These are phyloP conservation scores for Salvelinus alpinus DNA, from an alignment of 2,113 vertebrate species.

Conservation along the genomic window DNA sequence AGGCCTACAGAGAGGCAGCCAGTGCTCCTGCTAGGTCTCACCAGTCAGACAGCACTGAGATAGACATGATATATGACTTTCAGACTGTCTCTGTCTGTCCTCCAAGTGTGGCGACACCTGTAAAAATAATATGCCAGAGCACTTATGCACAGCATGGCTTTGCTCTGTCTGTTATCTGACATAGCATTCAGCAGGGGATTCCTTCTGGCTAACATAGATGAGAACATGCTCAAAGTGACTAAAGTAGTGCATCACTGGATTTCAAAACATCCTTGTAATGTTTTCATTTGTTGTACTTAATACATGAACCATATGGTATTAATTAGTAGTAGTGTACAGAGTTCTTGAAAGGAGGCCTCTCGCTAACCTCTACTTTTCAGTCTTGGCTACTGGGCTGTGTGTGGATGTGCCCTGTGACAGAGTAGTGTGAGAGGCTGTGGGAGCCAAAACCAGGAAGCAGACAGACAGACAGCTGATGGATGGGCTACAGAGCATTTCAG, in stretches of 20 bases:
- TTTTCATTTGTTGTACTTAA: too few species aligned
- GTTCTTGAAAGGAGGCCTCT: not conserved
- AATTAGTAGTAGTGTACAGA: not conserved
- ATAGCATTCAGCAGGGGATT: not conserved
- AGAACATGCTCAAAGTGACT: not conserved
- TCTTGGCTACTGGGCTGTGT: not conserved
- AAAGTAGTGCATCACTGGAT: not conserved
- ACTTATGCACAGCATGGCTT: not conserved
- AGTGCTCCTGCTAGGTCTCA: not conserved
- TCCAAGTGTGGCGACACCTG: slow-evolving; percentile 22
- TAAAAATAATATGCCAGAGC: slow-evolving; percentile 21
- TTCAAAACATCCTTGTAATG: not conserved
- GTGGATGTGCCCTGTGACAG: not conserved
- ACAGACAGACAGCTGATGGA: not conserved
- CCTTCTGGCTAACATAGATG: not conserved
- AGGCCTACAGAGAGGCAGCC: not conserved
- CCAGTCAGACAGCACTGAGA: not conserved
- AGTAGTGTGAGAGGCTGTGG: not conserved
- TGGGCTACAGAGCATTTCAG: not conserved
- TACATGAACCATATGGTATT: too few species aligned
- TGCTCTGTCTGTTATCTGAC: not conserved
- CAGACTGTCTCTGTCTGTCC: not conserved
- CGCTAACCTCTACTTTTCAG: not conserved
- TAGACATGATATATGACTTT: not conserved
- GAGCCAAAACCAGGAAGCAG: not conserved